Percentiles rank a stretch among this genome's conserved stretches.
Evolutionary conservation across 2,797 vertebrate genomes (phyloP).

Genomic region (Notamacropus eugenii): DNA sequence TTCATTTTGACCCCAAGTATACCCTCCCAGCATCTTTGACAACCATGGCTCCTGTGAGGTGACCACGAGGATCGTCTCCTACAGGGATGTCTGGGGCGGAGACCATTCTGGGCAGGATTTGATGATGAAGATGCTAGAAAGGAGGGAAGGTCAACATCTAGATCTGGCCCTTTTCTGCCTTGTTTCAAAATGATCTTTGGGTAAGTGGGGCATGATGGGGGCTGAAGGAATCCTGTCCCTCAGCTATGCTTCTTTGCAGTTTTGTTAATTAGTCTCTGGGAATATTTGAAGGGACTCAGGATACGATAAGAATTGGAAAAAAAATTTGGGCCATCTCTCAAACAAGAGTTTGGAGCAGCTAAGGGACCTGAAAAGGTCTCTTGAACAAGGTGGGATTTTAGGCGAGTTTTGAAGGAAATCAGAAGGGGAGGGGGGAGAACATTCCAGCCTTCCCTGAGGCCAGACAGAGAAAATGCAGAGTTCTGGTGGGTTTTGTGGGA

Average conservation of each 20-base stretch:
- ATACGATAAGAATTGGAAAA: background rate
- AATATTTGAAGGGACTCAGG: background rate
- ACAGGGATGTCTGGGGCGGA: background rate
- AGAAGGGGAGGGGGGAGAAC: background rate
- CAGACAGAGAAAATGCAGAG: background rate
- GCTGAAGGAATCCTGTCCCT: background rate
- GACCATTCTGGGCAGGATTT: background rate
- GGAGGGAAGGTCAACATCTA: background rate
- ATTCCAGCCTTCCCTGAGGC: background rate
- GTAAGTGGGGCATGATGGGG: background rate
- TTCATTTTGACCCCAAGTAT: background rate
- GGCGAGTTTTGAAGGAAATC: background rate
- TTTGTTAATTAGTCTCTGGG: background rate
- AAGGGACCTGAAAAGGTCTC: background rate
- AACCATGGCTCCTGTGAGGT: background rate
- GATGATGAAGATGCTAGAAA: background rate
- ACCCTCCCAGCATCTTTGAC: background rate
- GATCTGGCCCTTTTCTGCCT: background rate
- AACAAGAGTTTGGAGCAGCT: background rate
- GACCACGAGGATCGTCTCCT: background rate
- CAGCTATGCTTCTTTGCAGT: background rate
- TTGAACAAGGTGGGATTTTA: background rate
- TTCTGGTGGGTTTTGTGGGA: background rate
- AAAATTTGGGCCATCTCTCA: background rate
- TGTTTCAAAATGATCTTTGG: background rate